Percentiles rank a stretch among this genome's conserved stretches.
phyloP scores from a whole-genome alignment of 2,797 vertebrate species.

The Manis pentadactyla region DNA sequence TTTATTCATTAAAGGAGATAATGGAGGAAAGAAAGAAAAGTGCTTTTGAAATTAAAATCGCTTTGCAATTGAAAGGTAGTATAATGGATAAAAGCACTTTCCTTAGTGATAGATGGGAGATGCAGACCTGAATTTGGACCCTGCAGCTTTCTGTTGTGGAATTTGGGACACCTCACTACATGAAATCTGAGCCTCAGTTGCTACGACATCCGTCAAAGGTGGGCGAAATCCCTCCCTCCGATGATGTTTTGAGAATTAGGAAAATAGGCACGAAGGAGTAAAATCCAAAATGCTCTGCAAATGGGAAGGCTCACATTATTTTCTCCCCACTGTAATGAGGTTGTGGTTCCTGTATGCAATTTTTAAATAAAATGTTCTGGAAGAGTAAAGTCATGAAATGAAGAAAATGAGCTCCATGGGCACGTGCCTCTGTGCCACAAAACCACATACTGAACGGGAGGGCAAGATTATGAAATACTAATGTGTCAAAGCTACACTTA shows the following conservation, averaged over 20 bases:
- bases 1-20: background rate
- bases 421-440: background rate
- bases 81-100: background rate
- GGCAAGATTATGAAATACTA: constrained; percentile 28
- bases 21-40: background rate
- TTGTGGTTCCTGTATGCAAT: background rate
- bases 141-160: background rate
- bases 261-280: background rate
- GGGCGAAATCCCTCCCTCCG: too few species aligned
- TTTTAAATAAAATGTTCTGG: background rate
- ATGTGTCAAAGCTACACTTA: constrained; percentile 80
- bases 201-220: background rate
- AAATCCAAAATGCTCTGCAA: background rate
- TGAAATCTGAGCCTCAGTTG: background rate
- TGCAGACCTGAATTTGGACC: background rate
- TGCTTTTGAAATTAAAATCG: background rate
- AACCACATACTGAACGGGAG: background rate
- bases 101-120: background rate
- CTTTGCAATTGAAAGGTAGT: background rate
- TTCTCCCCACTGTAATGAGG: background rate
- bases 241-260: background rate
- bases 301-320: background rate
- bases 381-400: background rate
- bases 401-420: background rate
- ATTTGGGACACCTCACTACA: too few species aligned